A percentile compares a stretch with the other conserved stretches of the same genome.
phyloP scores from a whole-genome alignment of 2,113 vertebrate species.

The Gallinago undulata region DNA sequence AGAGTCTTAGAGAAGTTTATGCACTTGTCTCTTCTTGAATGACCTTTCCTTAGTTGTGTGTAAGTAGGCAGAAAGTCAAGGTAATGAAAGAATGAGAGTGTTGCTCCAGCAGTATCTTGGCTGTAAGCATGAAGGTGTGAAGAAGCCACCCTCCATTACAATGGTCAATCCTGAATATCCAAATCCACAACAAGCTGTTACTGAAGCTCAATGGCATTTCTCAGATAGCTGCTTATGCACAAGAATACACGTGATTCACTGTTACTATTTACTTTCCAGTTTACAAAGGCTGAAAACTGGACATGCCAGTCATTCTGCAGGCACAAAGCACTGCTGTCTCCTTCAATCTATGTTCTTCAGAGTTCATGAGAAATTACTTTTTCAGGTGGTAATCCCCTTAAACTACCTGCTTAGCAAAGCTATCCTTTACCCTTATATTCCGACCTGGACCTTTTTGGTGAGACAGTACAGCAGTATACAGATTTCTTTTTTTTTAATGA shows the following conservation, averaged over 20 bases:
- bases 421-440: not conserved
- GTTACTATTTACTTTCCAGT: not conserved
- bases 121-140: not conserved
- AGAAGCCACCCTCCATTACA: not conserved
- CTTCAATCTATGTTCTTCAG: not conserved
- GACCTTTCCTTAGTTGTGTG: rapidly evolving
- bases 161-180: rapidly evolving
- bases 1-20: not conserved
- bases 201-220: not conserved
- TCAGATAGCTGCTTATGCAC: not conserved
- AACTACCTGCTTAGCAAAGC: not conserved
- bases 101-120: not conserved
- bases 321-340: not conserved
- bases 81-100: not conserved
- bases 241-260: too few species aligned
- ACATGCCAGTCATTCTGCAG: not conserved
- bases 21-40: not conserved
- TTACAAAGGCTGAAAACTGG: not conserved
- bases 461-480: not conserved
- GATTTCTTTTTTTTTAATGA: not conserved
- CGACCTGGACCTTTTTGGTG: not conserved
- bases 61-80: not conserved
- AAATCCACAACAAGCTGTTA: rapidly evolving
- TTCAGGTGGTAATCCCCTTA: not conserved
- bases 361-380: not conserved